These are phyloP conservation scores for Thysanoteuthis rhombus DNA, from an alignment of 2,888 invertebrate species.

Conservation along the genomic window DNA sequence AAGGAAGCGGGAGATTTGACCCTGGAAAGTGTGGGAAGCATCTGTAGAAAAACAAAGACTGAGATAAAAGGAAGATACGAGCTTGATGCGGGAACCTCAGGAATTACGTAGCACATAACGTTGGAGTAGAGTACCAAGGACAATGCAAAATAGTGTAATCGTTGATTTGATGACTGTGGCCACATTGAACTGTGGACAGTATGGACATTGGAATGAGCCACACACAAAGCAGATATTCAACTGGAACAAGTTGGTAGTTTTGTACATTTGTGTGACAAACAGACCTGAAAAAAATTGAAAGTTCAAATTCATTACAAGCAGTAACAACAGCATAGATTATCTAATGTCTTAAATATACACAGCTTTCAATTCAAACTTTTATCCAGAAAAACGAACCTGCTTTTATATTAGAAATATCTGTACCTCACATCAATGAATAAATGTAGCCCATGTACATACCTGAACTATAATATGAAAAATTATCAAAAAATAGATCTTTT, in stretches of 20 bases:
- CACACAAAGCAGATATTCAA: conserved; percentile 68
- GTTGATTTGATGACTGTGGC: conserved; percentile 53
- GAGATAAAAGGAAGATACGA: neutral
- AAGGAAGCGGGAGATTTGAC: neutral
- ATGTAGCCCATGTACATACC: too few species aligned
- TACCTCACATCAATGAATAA: too few species aligned
- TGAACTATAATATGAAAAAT: too few species aligned
- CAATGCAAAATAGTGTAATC: conserved; percentile 45
- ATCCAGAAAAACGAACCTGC: too few species aligned
- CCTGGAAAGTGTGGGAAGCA: neutral
- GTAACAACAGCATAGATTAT: too few species aligned
- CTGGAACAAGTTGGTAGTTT: conserved; percentile 62
- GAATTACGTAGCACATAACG: conserved; percentile 44
- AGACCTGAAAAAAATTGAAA: conserved; percentile 56
- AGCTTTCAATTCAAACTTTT: too few species aligned
- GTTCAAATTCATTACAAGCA: neutral
- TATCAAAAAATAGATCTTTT: too few species aligned
- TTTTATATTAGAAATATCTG: too few species aligned
- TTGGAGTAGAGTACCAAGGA: conserved; percentile 45
- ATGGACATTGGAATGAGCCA: conserved; percentile 69
- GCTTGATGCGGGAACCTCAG: neutral
- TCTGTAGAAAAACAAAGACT: neutral
- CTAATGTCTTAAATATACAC: too few species aligned
- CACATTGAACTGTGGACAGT: conserved; percentile 67
- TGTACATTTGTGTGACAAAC: conserved; percentile 63